Evolutionary conservation across 1,140 invertebrate species (phyloP), one percentile per base, ranked within the genome.

Genomic region (Belonocnema kinseyi): DNA sequence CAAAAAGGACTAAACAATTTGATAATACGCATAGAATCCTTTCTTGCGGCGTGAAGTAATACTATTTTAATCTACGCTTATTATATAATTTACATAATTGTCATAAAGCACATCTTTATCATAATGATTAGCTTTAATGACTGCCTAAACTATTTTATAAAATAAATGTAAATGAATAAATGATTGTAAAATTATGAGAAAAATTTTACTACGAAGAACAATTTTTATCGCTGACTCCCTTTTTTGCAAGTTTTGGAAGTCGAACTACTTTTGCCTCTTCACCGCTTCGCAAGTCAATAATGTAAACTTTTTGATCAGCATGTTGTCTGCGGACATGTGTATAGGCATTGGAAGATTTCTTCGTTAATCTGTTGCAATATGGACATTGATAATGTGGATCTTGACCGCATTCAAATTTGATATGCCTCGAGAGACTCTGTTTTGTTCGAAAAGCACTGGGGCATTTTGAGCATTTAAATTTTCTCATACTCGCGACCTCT

Each of bases 341-440:
- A 7, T 56, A 75, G 10, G 88, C 80, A 50, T 85, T 83, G 11
- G 56, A 76, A 0, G 86, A 83, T 3, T 80, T 77, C 52, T 87
- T 85, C 17, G 81, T 83, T 21, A 77, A 72, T 46, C 87, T 86
- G 8, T 84, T 61, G 82, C 92, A 92, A 50, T 89, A 85, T 0
- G 88, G 90, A 79, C 92, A 92, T n/a, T 87, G 83, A 77, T 91
- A 92, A 46, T 89, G 85, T 8, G 90, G 90, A 50, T 88, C 85
- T 2, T 87, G 82, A 3, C 91, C 90, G 66, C 92, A 93, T 73
- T 91, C 90, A 76, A 89, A 92, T 73, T 86, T 88, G 61, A 90
- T 78, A 76, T 93, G 92, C 14, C 89, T 89, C 6, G 83, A 86
- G n/a, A 92, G 76, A 61, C 88, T 90, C 8, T 86, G 83, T 53